Evolutionary conservation across 2,888 invertebrate genomes (phyloP).

Genomic region (Octonoba sinensis): DNA sequence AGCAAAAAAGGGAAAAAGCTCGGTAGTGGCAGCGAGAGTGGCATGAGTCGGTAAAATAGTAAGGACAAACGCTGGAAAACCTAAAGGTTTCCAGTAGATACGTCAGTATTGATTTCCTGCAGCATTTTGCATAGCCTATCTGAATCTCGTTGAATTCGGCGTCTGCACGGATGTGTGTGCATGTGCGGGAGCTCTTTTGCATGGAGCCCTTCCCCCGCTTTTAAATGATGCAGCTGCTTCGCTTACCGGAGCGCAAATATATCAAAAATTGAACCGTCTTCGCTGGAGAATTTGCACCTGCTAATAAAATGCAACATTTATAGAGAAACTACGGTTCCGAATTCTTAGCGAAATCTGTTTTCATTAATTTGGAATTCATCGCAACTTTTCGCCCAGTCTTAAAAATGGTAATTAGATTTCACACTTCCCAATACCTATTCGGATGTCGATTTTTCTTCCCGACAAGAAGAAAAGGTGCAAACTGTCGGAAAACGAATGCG

Average conservation of each 20-base stretch:
- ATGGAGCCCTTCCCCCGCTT: constrained; percentile 47
- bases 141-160: constrained; percentile 61
- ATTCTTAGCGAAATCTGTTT: constrained; percentile 52
- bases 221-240: constrained; percentile 60
- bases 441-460: constrained; percentile 43
- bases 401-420: constrained; percentile 63
- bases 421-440: constrained; percentile 47
- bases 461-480: constrained; percentile 16
- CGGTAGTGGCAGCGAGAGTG: constrained; percentile 44
- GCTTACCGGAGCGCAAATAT: constrained; percentile 57
- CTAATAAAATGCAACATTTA: constrained; percentile 49
- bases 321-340: constrained; percentile 8
- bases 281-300: constrained; percentile 54
- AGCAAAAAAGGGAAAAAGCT: constrained; percentile 30
- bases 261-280: constrained; percentile 46
- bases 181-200: constrained; percentile 41
- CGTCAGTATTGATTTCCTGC: constrained; percentile 63
- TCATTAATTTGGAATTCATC: constrained; percentile 58
- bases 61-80: constrained; percentile 61
- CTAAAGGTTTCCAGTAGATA: constrained; percentile 57
- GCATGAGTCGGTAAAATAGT: constrained; percentile 54
- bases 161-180: constrained; percentile 41
- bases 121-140: constrained; percentile 64
- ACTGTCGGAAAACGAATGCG: constrained; percentile 10
- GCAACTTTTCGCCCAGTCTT: constrained; percentile 44